Conservation (phyloP, 2,888 invertebrate species). For the Geotrupes spiniger region DNA sequence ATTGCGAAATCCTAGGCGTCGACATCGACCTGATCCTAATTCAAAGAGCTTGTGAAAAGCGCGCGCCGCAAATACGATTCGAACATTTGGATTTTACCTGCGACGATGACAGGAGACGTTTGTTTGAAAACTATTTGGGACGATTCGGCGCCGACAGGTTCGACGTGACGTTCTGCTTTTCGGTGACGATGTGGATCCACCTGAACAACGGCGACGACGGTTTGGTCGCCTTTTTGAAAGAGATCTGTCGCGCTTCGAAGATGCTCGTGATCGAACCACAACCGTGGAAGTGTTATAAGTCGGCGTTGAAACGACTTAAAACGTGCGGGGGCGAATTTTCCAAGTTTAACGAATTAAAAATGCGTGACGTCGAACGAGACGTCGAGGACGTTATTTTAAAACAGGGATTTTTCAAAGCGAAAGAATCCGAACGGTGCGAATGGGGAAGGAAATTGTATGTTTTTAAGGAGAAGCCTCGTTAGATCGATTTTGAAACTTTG, state of each 20-base stretch:
- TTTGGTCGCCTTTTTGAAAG: conserved; percentile 60
- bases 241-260: conserved; percentile 54
- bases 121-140: conserved; percentile 54
- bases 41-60: conserved; percentile 60
- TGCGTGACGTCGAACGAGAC: conserved; percentile 60
- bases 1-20: conserved; percentile 60
- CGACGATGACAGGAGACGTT: conserved; percentile 36
- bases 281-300: conserved; percentile 80
- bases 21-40: conserved; percentile 75
- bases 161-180: conserved; percentile 74
- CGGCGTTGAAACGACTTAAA: conserved; percentile 70
- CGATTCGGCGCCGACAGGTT: conserved; percentile 53
- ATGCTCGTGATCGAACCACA: conserved; percentile 77
- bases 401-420: conserved; percentile 54
- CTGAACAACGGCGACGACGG: conserved; percentile 78
- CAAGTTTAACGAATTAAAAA: conserved; percentile 57
- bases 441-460: conserved; percentile 71
- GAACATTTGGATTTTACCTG: conserved; percentile 61
- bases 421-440: conserved; percentile 58
- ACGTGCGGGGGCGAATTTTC: conserved; percentile 60
- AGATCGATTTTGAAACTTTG: too few species aligned
- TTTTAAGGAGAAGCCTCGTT: conserved; percentile 50
- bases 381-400: conserved; percentile 54
- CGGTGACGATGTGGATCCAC: conserved; percentile 90
- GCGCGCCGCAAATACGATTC: conserved; percentile 54